phyloP scores from a whole-genome alignment of 2,888 invertebrate genomes.

The Drosophila anomelani region DNA sequence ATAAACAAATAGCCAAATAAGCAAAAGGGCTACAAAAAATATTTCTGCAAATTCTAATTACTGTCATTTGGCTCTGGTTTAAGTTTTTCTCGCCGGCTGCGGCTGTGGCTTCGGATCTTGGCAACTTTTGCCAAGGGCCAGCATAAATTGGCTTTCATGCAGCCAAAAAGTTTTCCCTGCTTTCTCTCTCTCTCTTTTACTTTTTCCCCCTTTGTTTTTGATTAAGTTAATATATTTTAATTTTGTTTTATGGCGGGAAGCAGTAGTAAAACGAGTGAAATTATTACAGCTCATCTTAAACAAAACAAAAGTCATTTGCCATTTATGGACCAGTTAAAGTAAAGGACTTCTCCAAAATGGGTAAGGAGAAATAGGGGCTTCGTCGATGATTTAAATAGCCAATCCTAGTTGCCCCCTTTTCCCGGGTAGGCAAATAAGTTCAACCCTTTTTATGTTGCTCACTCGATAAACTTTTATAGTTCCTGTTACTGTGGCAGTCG shows the following conservation, averaged over 20 bases:
- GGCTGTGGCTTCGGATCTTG: constrained; percentile 31
- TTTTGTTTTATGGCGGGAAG: constrained; percentile 36
- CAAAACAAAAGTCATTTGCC: constrained; percentile 39
- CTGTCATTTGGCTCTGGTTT: constrained; percentile 72
- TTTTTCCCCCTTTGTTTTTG: constrained; percentile 18
- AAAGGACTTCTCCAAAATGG: constrained; percentile 1
- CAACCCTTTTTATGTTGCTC: constrained; percentile 49
- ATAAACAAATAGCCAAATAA: constrained; percentile 38
- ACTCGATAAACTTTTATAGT: constrained; percentile 61
- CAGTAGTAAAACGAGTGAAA: constrained; percentile 38
- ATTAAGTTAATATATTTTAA: constrained; percentile 49
- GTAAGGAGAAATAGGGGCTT: not conserved
- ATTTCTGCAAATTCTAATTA: constrained; percentile 72
- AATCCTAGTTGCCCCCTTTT: constrained; percentile 26
- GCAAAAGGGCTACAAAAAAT: constrained; percentile 9
- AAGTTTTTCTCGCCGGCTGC: constrained; percentile 40
- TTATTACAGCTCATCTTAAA: constrained; percentile 35
- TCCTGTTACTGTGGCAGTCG: constrained; percentile 13
- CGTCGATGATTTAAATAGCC: constrained; percentile 43
- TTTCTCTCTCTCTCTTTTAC: not conserved
- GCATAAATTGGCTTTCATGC: constrained; percentile 42
- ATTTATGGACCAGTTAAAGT: constrained; percentile 31
- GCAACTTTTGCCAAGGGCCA: constrained; percentile 32
- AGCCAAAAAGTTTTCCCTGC: constrained; percentile 28
- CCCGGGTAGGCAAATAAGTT: constrained; percentile 20